A percentile compares a stretch with the other conserved stretches of the same genome.
phyloP scores from a whole-genome alignment of 1,140 invertebrate species.

The Rhagoletis pomonella region DNA sequence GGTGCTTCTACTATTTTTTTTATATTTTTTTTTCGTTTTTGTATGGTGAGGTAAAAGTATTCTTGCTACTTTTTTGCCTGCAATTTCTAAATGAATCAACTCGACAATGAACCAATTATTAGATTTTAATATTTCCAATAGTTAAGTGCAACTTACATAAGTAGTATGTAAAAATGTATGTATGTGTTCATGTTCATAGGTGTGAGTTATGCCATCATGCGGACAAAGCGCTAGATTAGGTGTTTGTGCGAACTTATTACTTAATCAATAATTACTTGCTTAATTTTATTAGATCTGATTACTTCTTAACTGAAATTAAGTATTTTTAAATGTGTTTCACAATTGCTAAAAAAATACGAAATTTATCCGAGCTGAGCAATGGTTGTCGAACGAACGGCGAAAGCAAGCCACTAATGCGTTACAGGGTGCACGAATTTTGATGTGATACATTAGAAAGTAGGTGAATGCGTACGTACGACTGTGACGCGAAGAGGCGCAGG shows the following conservation, averaged over 20 bases:
- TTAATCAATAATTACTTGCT: neutral
- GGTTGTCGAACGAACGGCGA: neutral
- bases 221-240: neutral
- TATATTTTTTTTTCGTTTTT: too few relatives aligned
- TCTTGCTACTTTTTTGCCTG: neutral
- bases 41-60: neutral
- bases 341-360: neutral
- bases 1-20: neutral
- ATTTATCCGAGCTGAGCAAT: neutral
- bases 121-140: neutral
- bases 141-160: neutral
- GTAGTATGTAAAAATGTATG: neutral
- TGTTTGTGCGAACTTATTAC: conserved; percentile 24
- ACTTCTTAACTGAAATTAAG: conserved; percentile 4
- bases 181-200: neutral
- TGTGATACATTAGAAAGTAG: neutral
- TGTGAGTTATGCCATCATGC: neutral
- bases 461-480: too few relatives aligned
- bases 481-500: neutral
- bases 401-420: conserved; percentile 32
- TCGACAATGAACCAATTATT: neutral
- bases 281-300: neutral
- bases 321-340: neutral
- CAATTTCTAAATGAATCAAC: neutral
- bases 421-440: conserved; percentile 32